Percentiles rank a stretch among this genome's conserved stretches.
Conservation (phyloP, 2,888 invertebrate species). For the Syritta pipiens region DNA sequence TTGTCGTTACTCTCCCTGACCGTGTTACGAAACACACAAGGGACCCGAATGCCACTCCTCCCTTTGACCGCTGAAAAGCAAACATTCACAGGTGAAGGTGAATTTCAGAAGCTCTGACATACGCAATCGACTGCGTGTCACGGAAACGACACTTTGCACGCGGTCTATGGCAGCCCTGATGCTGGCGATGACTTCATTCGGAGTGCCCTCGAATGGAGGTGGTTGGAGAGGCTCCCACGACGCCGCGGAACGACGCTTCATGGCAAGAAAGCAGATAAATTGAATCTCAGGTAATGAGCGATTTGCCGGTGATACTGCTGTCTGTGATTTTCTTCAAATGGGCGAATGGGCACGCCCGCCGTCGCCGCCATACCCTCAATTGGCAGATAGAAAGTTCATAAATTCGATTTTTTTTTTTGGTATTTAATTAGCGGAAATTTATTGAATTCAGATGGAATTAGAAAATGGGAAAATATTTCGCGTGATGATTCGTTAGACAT, state of each 20-base stretch:
- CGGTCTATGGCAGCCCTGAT: neutral
- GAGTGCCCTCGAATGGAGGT: neutral
- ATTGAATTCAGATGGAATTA: slow-evolving; percentile 13
- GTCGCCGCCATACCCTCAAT: neutral
- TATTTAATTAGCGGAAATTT: slow-evolving; percentile 47
- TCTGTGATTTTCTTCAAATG: slow-evolving; percentile 43
- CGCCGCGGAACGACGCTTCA: slow-evolving; percentile 24
- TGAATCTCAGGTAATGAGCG: no score
- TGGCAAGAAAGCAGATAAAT: slow-evolving; percentile 33
- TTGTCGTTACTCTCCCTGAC: slow-evolving; percentile 8
- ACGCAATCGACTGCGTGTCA: slow-evolving; percentile 11
- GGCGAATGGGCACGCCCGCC: neutral
- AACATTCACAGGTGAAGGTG: slow-evolving; percentile 22
- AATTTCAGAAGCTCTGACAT: slow-evolving; percentile 36
- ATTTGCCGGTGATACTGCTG: slow-evolving; percentile 23
- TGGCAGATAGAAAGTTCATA: slow-evolving; percentile 40
- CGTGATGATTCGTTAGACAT: slow-evolving; percentile 34
- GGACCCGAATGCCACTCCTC: no score
- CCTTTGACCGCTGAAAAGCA: no score
- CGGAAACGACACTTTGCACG: slow-evolving; percentile 8
- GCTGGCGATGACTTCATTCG: slow-evolving; percentile 26
- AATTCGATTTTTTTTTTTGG: slow-evolving; percentile 13
- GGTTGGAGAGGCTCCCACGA: no score
- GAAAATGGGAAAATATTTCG: slow-evolving; percentile 33
- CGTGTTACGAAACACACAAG: neutral